Percentiles rank a stretch among this genome's conserved stretches.
phyloP scores from a whole-genome alignment of 2,888 invertebrate genomes.

The Rhamnusium bicolor region DNA sequence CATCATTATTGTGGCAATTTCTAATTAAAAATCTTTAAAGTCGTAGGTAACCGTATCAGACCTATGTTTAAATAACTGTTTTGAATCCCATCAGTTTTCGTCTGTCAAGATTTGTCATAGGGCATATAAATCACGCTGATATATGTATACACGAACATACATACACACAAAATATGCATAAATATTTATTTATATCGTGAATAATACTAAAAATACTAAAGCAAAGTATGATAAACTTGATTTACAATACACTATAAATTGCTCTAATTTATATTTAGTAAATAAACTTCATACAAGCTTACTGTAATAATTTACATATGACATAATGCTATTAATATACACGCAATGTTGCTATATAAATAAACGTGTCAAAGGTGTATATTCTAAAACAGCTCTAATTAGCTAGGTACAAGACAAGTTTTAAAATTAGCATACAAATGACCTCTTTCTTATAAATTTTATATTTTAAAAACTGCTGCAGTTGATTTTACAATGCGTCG shows the following conservation, averaged over 20 bases:
- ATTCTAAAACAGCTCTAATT: conserved; percentile 21
- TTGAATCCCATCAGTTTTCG: too few relatives aligned
- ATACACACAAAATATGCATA: neutral
- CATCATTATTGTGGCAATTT: too few relatives aligned
- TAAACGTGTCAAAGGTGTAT: conserved; percentile 31
- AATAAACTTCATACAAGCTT: conserved; percentile 17
- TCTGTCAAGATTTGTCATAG: too few relatives aligned
- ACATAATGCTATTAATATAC: conserved; percentile 25
- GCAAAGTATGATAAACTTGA: conserved; percentile 11
- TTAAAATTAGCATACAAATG: conserved; percentile 27
- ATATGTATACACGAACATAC: neutral
- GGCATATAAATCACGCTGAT: too few relatives aligned
- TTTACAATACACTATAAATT: conserved; percentile 23
- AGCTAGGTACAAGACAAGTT: conserved; percentile 12
- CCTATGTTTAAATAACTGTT: too few relatives aligned
- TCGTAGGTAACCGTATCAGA: too few relatives aligned
- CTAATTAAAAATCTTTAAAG: too few relatives aligned
- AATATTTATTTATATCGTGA: neutral
- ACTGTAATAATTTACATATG: conserved; percentile 37
- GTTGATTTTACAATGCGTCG: neutral
- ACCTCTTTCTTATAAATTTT: conserved; percentile 16
- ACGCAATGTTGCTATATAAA: conserved; percentile 42
- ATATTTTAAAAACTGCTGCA: neutral
- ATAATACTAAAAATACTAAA: conserved; percentile 2
- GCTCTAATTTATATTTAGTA: conserved; percentile 20